A percentile compares a stretch with the other conserved stretches of the same genome.
These are phyloP conservation scores for Platerodrilus igneus DNA, from an alignment of 2,888 invertebrate genomes.

Conservation along the genomic window DNA sequence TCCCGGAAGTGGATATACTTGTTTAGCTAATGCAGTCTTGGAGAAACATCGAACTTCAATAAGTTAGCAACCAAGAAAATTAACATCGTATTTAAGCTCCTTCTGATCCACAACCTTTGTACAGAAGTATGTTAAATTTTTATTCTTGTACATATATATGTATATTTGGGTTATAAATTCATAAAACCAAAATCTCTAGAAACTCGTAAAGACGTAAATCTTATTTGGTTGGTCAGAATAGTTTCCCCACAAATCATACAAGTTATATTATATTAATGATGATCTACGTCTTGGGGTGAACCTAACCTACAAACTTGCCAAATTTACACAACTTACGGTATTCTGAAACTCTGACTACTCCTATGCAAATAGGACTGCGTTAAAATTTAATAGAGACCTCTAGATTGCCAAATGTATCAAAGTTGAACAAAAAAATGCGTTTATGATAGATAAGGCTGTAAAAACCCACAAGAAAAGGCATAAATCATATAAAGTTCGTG, in stretches of 20 bases:
- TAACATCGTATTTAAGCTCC: conserved; percentile 1
- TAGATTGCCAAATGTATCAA: not conserved
- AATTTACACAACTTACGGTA: conserved; percentile 1
- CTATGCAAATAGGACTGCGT: conserved; percentile 5
- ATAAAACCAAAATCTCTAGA: conserved; percentile 15
- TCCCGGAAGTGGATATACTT: conserved; percentile 43
- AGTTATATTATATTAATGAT: conserved; percentile 23
- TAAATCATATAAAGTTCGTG: too few relatives aligned
- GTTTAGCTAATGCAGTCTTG: conserved; percentile 41
- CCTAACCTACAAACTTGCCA: conserved; percentile 12
- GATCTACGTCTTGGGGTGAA: conserved; percentile 22
- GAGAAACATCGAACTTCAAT: conserved; percentile 40
- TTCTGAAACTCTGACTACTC: conserved; percentile 7
- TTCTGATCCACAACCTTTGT: not conserved
- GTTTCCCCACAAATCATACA: conserved; percentile 22
- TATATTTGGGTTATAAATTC: conserved; percentile 18
- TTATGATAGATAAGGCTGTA: too few relatives aligned
- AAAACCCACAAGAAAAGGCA: conserved; percentile 17
- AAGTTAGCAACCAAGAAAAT: conserved; percentile 35
- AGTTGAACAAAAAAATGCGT: not conserved
- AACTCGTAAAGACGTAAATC: conserved; percentile 22
- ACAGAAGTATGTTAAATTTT: not conserved
- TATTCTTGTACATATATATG: not conserved
- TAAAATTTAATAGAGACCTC: conserved; percentile 12
- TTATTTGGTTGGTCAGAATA: conserved; percentile 20